Evolutionary conservation across 2,113 vertebrate genomes (phyloP), one percentile per base, ranked within the genome.

Genomic region (Ceyx cyanopectus): DNA sequence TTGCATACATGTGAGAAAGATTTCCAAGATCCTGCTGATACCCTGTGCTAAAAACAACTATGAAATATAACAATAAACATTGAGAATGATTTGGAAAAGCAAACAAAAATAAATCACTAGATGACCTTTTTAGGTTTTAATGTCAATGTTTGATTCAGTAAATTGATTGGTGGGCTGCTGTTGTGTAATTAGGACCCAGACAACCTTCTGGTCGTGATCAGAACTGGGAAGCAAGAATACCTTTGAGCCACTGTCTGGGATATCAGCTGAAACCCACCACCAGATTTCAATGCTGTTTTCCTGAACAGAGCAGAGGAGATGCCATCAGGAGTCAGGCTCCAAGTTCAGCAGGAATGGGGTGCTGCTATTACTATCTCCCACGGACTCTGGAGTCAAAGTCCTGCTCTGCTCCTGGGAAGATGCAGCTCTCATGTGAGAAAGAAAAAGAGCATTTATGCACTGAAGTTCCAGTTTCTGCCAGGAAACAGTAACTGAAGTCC

Each of bases 401-500:
- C 40, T 78, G n/a, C 40, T 84, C 29, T 48, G 45, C 69, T 72
- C 66, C 53, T 0, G 0, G 77, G 57, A 81, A 67, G 57, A 54
- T 3, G 2, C 73, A 84, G 63, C 22, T 93, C 69, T 68, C 75
- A 87, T 81, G 46, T 24, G 30, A 78, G 60, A 34, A 80, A 85
- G 78, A 24, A 82, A 34, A 16, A 30, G 45, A 89, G 32, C 58
- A 50, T 87, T 87, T 89, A 79, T 72, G 66, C 62, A 87, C 40
- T 27, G 18, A 87, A 79, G 62, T 79, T 85, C 50, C 81, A 85
- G 7, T 68, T 91, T 89, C 54, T 92, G 78, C 27, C 17, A 34
- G 75, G 56, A 85, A 90, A 61, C 53, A 72, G 80, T 27, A 84
- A 79, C 45, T 91, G 40, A 85, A 94, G 74, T 85, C 87, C 81